Percentiles rank a stretch among this genome's conserved stretches.
These are phyloP conservation scores for Equus przewalskii DNA, from an alignment of 2,113 vertebrate species.

Conservation along the genomic window DNA sequence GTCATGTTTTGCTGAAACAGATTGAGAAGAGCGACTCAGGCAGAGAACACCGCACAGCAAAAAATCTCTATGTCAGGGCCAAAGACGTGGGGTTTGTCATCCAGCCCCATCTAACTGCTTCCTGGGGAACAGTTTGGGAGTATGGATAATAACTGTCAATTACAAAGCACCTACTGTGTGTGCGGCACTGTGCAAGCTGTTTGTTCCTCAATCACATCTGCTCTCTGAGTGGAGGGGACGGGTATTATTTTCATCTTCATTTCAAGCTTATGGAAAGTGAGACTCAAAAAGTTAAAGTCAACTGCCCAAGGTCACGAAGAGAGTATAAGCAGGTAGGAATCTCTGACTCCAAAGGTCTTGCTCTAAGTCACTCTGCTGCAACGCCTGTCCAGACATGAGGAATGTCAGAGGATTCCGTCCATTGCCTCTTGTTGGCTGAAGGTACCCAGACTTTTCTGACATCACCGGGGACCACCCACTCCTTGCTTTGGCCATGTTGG, in stretches of 20 bases:
- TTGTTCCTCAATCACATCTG: not conserved
- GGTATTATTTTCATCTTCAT: not conserved
- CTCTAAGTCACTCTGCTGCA: not conserved
- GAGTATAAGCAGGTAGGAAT: fast-evolving
- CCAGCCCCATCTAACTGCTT: not conserved
- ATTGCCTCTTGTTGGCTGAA: not conserved
- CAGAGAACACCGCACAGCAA: not conserved
- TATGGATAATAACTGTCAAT: not conserved
- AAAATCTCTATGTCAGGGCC: not conserved
- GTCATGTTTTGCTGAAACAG: not conserved
- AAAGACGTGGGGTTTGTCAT: not conserved
- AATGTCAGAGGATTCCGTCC: too few species aligned
- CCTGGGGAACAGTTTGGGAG: not conserved
- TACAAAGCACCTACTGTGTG: not conserved
- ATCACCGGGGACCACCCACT: fast-evolving
- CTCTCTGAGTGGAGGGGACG: not conserved
- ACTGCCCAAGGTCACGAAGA: not conserved
- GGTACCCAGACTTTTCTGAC: not conserved
- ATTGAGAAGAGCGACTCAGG: not conserved
- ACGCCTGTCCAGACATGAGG: not conserved
- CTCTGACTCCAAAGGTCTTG: not conserved
- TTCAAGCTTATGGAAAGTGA: not conserved
- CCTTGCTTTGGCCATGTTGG: not conserved
- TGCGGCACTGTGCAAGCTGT: not conserved
- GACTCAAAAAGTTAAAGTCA: not conserved